Evolutionary conservation across 2,797 vertebrate species (phyloP), one percentile per base, ranked within the genome.

Genomic region (Pipistrellus nathusii): DNA sequence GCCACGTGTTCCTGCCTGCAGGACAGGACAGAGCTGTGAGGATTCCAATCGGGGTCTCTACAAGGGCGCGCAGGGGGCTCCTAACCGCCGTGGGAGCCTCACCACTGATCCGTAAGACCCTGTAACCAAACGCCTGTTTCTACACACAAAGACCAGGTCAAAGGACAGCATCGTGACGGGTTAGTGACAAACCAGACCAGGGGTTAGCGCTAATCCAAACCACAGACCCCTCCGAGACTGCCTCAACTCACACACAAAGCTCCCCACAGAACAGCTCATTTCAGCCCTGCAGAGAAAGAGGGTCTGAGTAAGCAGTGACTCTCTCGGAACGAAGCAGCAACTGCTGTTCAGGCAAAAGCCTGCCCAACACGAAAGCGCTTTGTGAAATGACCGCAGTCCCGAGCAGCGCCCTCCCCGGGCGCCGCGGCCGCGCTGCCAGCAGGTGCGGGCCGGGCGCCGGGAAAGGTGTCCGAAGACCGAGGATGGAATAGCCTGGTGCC

Each of bases 401-500:
- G 71, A 44, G 76, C 72, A 85, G 41, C 68, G 83, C 66, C 53
- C 41, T 84, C 25, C 51, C 57, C n/a, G n/a, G 2, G 53, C 80
- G 85, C 5, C 3, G 5, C 23, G 25, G 76, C 69, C 85, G 75
- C 80, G 46, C 82, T 1, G n/a, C 55, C 62, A 48, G 21, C 20
- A 84, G 87, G 11, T 57, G 91, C 69, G 92, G 95, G 59, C 85
- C 71, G 80, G 7, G 64, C 85, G 80, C 84, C 69, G 46, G 84
- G 71, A 72, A 87, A 92, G 83, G 83, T 95, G 51, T 89, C 73
- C 85, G 90, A 94, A 95, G 86, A 93, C 76, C 85, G 95, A 93
- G 66, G 77, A 91, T 88, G 91, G 90, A 85, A 90, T 88, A 94
- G 88, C 95, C 90, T 97, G 96, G 66, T 96, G 96, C 90, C 94